phyloP scores from a whole-genome alignment of 2,113 vertebrate species.

The Pseudolaguvia tuberculata region DNA sequence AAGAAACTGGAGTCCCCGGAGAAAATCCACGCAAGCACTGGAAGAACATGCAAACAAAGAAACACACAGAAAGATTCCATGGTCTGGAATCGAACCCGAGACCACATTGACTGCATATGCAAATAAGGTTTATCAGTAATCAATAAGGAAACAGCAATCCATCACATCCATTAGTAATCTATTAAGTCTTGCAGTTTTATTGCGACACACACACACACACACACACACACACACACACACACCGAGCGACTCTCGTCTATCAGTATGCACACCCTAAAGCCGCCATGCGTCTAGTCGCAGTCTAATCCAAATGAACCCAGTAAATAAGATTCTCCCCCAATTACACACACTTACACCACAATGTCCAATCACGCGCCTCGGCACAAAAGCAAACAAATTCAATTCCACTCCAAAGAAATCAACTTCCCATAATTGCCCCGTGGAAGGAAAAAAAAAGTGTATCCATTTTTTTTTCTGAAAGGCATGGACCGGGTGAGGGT shows the following conservation, averaged over 20 bases:
- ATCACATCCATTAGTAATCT: neutral
- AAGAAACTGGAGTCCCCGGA: too few relatives aligned
- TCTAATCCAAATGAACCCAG: slow-evolving; percentile 51
- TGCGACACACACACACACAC: neutral
- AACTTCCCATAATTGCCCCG: slow-evolving; percentile 83
- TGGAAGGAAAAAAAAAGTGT: slow-evolving; percentile 67
- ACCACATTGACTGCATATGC: too few relatives aligned
- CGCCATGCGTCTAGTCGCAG: slow-evolving; percentile 36
- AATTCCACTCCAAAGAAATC: slow-evolving; percentile 89
- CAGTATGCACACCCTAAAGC: slow-evolving; percentile 34
- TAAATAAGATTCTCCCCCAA: slow-evolving; percentile 64
- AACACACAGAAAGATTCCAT: too few relatives aligned
- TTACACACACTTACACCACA: slow-evolving; percentile 69
- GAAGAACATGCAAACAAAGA: too few relatives aligned
- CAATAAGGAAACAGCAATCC: too few relatives aligned
- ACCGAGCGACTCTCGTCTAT: slow-evolving; percentile 2
- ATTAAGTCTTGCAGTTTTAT: neutral
- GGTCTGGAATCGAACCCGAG: too few relatives aligned
- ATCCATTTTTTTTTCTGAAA: slow-evolving; percentile 70
- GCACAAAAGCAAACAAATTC: slow-evolving; percentile 78
- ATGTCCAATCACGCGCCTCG: slow-evolving; percentile 78
- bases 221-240: slow-evolving; percentile 10
- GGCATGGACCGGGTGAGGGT: too few relatives aligned
- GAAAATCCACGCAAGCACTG: too few relatives aligned
- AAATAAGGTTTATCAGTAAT: too few relatives aligned